Evolutionary conservation across 2,797 vertebrate genomes (phyloP).

Genomic region (Sarcophilus harrisii): DNA sequence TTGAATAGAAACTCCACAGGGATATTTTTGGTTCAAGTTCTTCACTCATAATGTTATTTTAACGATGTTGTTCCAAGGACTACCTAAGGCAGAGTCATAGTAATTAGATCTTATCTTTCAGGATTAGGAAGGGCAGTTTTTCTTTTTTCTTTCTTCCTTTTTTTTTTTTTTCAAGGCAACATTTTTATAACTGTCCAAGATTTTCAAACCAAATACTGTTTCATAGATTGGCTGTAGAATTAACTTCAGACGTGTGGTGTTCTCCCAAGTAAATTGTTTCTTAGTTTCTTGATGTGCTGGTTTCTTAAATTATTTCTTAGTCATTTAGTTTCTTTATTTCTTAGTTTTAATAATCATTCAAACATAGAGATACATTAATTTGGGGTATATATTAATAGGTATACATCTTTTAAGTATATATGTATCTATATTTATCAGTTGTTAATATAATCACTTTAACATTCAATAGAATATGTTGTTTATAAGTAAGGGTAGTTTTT

Average conservation of each 20-base stretch:
- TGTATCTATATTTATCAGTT: slow-evolving; percentile 44
- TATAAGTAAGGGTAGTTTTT: slow-evolving; percentile 55
- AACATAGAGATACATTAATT: slow-evolving; percentile 65
- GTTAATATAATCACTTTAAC: slow-evolving; percentile 66
- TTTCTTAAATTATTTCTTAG: not conserved
- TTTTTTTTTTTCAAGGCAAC: slow-evolving; percentile 52
- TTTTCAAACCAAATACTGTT: slow-evolving; percentile 72
- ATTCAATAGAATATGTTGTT: slow-evolving; percentile 64
- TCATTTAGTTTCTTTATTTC: not conserved
- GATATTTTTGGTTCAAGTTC: not conserved
- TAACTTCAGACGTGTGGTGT: slow-evolving; percentile 47
- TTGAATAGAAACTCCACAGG: not conserved
- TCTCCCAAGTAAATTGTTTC: slow-evolving; percentile 68
- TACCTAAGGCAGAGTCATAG: not conserved
- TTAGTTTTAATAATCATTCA: slow-evolving; percentile 68
- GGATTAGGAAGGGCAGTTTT: not conserved
- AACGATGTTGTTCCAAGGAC: not conserved
- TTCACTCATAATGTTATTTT: not conserved
- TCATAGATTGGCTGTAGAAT: slow-evolving; percentile 73
- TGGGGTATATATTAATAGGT: not conserved
- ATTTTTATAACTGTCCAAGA: slow-evolving; percentile 67
- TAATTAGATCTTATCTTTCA: not conserved
- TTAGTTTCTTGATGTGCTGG: not conserved
- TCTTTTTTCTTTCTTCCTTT: slow-evolving; percentile 14
- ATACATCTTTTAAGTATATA: slow-evolving; percentile 57